Evolutionary conservation across 2,113 vertebrate species (phyloP).

Genomic region (Clinocottus analis): DNA sequence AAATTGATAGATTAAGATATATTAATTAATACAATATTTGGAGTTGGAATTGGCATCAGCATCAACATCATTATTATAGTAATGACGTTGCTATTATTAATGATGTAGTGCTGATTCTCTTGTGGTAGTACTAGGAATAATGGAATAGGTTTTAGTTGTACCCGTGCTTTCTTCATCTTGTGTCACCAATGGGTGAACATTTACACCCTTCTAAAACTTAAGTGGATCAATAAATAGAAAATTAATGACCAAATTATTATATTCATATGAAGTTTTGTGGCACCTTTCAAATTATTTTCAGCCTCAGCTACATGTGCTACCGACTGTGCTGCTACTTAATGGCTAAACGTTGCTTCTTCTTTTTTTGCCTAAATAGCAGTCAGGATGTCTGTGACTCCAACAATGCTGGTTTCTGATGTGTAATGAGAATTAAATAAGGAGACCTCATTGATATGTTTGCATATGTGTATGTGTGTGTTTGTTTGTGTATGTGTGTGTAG

Average conservation of each 20-base stretch:
- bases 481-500: conserved; percentile 79
- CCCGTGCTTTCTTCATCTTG: background rate
- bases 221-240: background rate
- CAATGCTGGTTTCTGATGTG: background rate
- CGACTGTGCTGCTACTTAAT: background rate
- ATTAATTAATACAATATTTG: background rate
- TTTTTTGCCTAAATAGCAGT: background rate
- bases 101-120: background rate
- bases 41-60: too few species aligned
- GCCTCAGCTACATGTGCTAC: background rate
- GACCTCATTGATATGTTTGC: background rate
- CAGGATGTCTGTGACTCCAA: background rate
- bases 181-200: background rate
- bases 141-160: background rate
- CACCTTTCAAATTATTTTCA: too few species aligned
- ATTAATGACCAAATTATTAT: background rate
- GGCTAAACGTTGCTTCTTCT: background rate
- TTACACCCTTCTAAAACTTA: background rate
- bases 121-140: background rate
- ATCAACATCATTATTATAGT: background rate
- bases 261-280: background rate
- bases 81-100: background rate
- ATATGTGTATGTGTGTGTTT: background rate
- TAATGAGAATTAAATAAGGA: too few species aligned
- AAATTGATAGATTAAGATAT: background rate